Evolutionary conservation across 1,140 invertebrate species (phyloP).

Genomic region (Calliphora vicina): DNA sequence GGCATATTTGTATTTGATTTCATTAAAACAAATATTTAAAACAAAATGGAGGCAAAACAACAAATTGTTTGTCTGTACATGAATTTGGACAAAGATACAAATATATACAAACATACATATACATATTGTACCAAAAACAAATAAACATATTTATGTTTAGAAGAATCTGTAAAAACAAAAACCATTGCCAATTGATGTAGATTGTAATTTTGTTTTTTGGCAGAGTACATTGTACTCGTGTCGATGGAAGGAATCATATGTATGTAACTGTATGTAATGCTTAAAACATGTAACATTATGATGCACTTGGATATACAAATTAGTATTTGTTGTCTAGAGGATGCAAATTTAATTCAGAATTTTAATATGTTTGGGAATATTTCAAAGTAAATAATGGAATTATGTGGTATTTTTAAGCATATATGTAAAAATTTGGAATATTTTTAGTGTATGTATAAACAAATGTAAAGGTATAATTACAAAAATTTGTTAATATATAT

Average conservation of each 20-base stretch:
- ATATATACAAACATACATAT: no score
- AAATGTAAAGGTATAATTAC: no score
- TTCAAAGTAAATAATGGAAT: no score
- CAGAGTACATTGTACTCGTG: not conserved
- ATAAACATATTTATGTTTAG: not conserved
- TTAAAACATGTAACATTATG: not conserved
- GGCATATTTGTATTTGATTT: not conserved
- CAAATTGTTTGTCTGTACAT: not conserved
- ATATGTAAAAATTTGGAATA: no score
- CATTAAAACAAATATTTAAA: not conserved
- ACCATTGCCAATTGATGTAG: slow-evolving; percentile 25
- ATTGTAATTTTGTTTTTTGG: slow-evolving; percentile 20
- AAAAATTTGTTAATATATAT: no score
- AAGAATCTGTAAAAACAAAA: not conserved
- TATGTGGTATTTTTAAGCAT: no score
- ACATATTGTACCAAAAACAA: not conserved
- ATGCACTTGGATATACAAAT: not conserved
- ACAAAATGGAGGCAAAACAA: not conserved
- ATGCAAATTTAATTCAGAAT: no score
- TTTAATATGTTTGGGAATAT: no score
- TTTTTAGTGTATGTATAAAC: no score
- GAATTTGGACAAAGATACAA: no score
- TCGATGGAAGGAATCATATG: no score
- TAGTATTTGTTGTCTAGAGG: not conserved
- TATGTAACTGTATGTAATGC: not conserved